phyloP scores from a whole-genome alignment of 1,140 invertebrate genomes.

The Zaprionus tsacasi region DNA sequence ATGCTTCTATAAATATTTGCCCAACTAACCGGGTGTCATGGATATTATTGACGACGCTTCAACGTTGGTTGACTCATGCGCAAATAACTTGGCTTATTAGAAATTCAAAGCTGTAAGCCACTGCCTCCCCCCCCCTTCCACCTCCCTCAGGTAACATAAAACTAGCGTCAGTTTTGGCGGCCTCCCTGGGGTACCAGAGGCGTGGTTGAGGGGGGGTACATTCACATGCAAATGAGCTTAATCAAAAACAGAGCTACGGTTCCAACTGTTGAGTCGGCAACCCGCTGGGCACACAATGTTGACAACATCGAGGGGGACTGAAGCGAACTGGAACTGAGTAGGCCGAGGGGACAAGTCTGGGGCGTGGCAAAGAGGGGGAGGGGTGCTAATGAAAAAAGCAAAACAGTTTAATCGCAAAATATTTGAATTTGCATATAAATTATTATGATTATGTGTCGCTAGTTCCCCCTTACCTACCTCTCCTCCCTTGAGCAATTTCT shows the following conservation, averaged over 20 bases:
- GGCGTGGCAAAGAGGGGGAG: background rate
- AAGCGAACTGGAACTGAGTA: background rate
- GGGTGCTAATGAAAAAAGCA: conserved; percentile 77
- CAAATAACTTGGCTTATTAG: conserved; percentile 81
- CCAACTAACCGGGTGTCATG: conserved; percentile 76
- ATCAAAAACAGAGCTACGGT: conserved; percentile 72
- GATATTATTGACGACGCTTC: conserved; percentile 69
- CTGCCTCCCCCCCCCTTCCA: background rate
- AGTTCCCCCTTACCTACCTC: background rate
- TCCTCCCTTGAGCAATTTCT: conserved; percentile 5
- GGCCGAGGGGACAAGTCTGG: background rate
- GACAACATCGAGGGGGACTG: conserved; percentile 3
- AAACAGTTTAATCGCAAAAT: conserved; percentile 79
- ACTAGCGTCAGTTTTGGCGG: conserved; percentile 45
- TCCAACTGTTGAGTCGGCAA: conserved; percentile 51
- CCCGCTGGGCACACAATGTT: conserved; percentile 24
- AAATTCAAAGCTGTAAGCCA: conserved; percentile 67
- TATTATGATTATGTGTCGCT: conserved; percentile 43
- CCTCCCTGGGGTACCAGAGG: background rate
- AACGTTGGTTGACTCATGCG: conserved; percentile 76
- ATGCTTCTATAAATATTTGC: conserved; percentile 76
- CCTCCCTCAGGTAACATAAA: conserved; percentile 64
- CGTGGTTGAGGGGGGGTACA: conserved; percentile 14
- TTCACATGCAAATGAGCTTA: conserved; percentile 81
- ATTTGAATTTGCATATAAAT: conserved; percentile 79